Base-by-base conservation (phyloP, 2,888 invertebrate genomes). In the Resseliella maxima region DNA sequence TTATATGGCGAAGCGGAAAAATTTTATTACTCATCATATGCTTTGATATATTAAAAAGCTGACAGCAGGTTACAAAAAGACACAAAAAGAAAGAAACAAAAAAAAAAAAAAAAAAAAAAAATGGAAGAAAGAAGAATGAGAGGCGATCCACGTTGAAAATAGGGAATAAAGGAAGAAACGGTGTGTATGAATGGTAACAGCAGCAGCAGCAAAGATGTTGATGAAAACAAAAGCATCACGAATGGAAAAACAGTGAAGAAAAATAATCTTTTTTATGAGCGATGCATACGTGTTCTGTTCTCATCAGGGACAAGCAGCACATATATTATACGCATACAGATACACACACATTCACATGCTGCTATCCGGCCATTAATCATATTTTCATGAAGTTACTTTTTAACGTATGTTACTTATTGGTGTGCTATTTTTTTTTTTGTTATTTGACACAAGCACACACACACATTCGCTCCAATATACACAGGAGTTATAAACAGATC, bases 241-340 rank as follows among this genome's bases (percentile, higher is more conserved):
- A 0, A 38, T n/a, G n/a, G 36, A n/a, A 1, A 38, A 36, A 81
- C 36, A n/a, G 81, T 41, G 72, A 86, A 86, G 86, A 86, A 86
- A 64, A 72, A 86, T 86, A 86, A 86, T 86, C 86, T 72, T 86
- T 85, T 86, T 86, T 86, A 86, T 86, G 86, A 86, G 86, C 72
- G 72, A 86, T 41, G 86, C 86, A 86, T 86, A 86, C 86, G 86
- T 86, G 86, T 86, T 72, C 45, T 64, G 64, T 85, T 85, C n/a
- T n/a, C 83, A 83, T 83, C 83, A 83, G 85, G 85, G 85, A 85
- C 85, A 85, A 41, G 38, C 46, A 85, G 45, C 31, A 41, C 24
- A 85, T 38, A 41, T 24, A 83, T 64, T 64, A 64, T 27, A 64
- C n/a, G n/a, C 18, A 50, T 50, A 50, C n/a, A 83, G 38, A 83